Evolutionary conservation across 1,140 invertebrate species (phyloP).

Genomic region (Prorops nasuta): DNA sequence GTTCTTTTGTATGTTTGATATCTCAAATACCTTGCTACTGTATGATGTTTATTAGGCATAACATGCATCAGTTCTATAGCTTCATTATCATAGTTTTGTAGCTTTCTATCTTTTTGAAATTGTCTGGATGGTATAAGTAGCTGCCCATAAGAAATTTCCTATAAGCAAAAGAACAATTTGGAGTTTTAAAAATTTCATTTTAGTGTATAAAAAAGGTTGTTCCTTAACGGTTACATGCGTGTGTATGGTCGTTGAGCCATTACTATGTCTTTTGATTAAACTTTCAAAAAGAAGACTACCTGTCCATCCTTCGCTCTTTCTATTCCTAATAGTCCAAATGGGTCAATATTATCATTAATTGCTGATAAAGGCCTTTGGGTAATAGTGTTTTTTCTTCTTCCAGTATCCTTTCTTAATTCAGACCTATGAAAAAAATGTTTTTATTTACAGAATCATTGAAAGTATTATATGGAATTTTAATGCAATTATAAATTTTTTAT

Average conservation of each 20-base stretch:
- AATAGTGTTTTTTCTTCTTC: slow-evolving; percentile 77
- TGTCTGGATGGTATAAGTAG: slow-evolving; percentile 75
- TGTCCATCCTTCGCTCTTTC: slow-evolving; percentile 82
- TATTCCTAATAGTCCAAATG: slow-evolving; percentile 80
- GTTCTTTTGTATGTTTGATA: background rate
- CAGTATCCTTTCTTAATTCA: slow-evolving; percentile 72
- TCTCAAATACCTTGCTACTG: slow-evolving; percentile 64
- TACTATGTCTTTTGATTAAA: background rate
- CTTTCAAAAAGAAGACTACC: slow-evolving; percentile 46
- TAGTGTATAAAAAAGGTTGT: background rate
- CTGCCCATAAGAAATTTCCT: slow-evolving; percentile 84
- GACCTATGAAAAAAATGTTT: slow-evolving; percentile 55
- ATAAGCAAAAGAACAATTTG: slow-evolving; percentile 18
- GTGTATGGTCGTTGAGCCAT: background rate
- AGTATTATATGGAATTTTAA: no score
- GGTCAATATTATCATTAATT: slow-evolving; percentile 80
- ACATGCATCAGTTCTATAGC: slow-evolving; percentile 54
- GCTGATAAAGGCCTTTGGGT: slow-evolving; percentile 79
- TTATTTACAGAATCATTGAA: no score
- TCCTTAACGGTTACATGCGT: no score
- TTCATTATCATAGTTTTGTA: slow-evolving; percentile 58
- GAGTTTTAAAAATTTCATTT: background rate
- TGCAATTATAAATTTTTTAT: no score
- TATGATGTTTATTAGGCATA: slow-evolving; percentile 57
- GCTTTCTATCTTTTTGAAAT: slow-evolving; percentile 51